Evolutionary conservation across 2,113 vertebrate genomes (phyloP).

Genomic region (Eolophus roseicapilla): DNA sequence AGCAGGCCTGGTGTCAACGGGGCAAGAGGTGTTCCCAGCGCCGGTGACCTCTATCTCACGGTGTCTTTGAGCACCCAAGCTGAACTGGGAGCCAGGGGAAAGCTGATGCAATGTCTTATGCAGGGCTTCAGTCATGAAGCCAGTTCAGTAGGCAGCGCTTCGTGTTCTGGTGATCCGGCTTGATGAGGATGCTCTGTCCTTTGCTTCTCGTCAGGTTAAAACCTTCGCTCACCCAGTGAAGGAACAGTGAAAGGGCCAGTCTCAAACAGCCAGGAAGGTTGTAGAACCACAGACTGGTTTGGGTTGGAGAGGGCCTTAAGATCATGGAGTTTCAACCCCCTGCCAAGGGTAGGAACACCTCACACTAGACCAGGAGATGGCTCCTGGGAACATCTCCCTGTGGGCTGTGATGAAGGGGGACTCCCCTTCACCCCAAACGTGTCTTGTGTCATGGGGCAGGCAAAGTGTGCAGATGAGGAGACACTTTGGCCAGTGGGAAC

Average conservation of each 20-base stretch:
- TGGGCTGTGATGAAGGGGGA: rapidly evolving
- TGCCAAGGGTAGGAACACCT: neutral
- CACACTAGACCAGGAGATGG: neutral
- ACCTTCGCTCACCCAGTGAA: neutral
- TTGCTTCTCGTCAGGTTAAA: neutral
- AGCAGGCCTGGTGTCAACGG: neutral
- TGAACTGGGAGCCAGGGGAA: neutral
- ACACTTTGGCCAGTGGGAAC: neutral
- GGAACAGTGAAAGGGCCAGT: rapidly evolving
- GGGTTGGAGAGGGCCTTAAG: neutral
- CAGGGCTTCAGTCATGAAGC: rapidly evolving
- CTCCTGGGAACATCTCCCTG: neutral
- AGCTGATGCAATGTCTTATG: rapidly evolving
- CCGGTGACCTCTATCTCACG: neutral
- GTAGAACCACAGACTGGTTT: neutral
- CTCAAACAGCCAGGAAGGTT: neutral
- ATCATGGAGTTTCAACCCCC: neutral
- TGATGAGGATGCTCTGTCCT: neutral
- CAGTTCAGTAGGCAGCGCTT: neutral
- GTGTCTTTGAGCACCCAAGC: neutral
- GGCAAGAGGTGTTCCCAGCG: neutral
- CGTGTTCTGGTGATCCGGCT: neutral
- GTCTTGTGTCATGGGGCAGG: neutral
- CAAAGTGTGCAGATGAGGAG: rapidly evolving
- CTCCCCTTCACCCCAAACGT: neutral